Evolutionary conservation across 2,888 invertebrate genomes (phyloP), one percentile per base, ranked within the genome.

Genomic region (Nymphalis urticae): DNA sequence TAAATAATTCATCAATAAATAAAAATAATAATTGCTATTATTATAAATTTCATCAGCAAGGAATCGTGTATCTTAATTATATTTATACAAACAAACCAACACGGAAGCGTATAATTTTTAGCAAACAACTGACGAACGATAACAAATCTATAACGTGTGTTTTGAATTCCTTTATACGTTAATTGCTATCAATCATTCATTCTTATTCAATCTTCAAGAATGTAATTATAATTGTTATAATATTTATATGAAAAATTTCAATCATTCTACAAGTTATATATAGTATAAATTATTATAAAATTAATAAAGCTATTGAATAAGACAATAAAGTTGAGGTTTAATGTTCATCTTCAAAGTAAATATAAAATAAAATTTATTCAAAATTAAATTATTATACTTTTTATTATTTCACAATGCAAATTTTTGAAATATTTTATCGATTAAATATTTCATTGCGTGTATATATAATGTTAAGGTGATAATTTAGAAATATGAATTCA

Each of bases 161-260:
- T 62, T 36, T 67, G 66, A 67, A 67, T 67, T 67, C 66, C 32
- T 66, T n/a, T 32, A 9, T 36, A n/a, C n/a, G 7, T 50, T 58
- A 48, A 62, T 21, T 62, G 54, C 47, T 32, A 32, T 32, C 6
- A 56, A 56, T 27, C 27, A 32, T n/a, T 56, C 13, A 53, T 24
- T 51, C 51, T 51, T 51, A 19, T 17, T 56, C 27, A 17, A 56
- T 56, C 27, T 16, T 27, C 21, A 54, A n/a, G 32, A 56, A 56
- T 56, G 32, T 56, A 17, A 32, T 56, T 56, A 17, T 56, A 24
- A 56, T 32, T 7, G 13, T 56, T 17, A 27, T 32, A 17, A 27
- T 16, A 17, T 54, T 27, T 17, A 56, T 9, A 56, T 56, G 16
- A 8, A 17, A 32, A 56, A 56, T 32, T 3, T 7, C 7, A 2